phyloP scores from a whole-genome alignment of 2,888 invertebrate genomes.

The Dorcus hopei region DNA sequence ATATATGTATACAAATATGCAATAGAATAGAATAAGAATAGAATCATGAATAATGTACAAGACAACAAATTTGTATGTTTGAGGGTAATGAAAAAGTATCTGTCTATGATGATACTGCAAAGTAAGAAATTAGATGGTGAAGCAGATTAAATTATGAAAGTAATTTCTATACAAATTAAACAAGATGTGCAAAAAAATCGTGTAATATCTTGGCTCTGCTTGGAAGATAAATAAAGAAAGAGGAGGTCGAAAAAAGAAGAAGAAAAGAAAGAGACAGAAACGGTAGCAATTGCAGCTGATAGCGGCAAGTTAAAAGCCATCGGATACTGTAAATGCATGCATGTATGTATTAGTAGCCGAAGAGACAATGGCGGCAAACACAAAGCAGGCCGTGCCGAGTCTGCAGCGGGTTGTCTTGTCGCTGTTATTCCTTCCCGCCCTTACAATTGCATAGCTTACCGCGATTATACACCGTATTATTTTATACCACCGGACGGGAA shows the following conservation, averaged over 20 bases:
- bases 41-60: too few species aligned
- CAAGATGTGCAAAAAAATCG: neutral
- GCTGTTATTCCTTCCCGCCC: slow-evolving; percentile 10
- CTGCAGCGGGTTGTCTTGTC: slow-evolving; percentile 20
- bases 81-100: neutral
- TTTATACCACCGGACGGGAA: slow-evolving; percentile 5
- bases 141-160: neutral
- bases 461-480: slow-evolving; percentile 6
- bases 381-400: slow-evolving; percentile 16
- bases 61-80: too few species aligned
- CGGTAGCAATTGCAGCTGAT: slow-evolving; percentile 27
- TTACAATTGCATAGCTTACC: slow-evolving; percentile 12
- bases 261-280: slow-evolving; percentile 19
- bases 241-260: slow-evolving; percentile 1
- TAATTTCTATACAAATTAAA: neutral
- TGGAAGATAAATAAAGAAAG: neutral
- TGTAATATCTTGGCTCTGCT: too few species aligned
- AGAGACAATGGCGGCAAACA: slow-evolving; percentile 28
- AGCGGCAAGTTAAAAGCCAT: slow-evolving; percentile 28
- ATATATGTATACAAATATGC: too few species aligned
- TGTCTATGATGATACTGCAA: neutral
- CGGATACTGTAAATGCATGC: slow-evolving; percentile 29
- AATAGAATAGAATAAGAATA: too few species aligned
- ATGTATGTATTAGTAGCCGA: slow-evolving; percentile 31
- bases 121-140: neutral